Percentiles rank a stretch among this genome's conserved stretches.
Conservation (phyloP, 2,888 invertebrate genomes). For the Mylabris sibirica region DNA sequence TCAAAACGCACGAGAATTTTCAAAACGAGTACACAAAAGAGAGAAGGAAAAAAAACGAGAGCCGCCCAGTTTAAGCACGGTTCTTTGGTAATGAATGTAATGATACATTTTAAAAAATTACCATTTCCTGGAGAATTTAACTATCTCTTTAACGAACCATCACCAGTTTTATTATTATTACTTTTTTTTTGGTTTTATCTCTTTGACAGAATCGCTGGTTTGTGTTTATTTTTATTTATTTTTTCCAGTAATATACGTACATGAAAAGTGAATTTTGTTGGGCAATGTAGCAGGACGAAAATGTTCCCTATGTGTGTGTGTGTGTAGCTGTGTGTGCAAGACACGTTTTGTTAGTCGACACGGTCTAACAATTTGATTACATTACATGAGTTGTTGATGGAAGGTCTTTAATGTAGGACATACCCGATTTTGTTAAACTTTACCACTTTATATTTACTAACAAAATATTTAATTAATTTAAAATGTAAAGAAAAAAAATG, state of each 20-base stretch:
- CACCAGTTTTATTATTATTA: not conserved
- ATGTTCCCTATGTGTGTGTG: not conserved
- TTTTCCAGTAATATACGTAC: not conserved
- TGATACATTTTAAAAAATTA: constrained; percentile 20
- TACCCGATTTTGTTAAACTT: not conserved
- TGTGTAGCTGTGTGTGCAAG: too few species aligned
- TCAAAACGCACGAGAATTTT: not conserved
- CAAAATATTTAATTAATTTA: not conserved
- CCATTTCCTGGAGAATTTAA: constrained; percentile 15
- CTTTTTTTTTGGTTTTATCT: not conserved
- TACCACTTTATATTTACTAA: not conserved
- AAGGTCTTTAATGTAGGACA: constrained; percentile 6
- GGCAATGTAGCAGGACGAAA: constrained; percentile 10
- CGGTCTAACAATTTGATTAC: constrained; percentile 22
- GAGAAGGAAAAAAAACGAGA: not conserved
- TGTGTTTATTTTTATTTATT: not conserved
- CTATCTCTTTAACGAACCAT: constrained; percentile 13
- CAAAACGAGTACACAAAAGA: not conserved
- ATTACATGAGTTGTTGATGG: constrained; percentile 13
- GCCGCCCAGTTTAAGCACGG: not conserved
- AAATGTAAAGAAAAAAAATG: not conserved
- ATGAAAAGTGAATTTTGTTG: constrained; percentile 12
- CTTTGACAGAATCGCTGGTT: constrained; percentile 1
- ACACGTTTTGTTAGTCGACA: constrained; percentile 18
- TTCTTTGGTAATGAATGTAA: constrained; percentile 9